phyloP scores from a whole-genome alignment of 2,113 vertebrate species.

The Muscicapa adusta region DNA sequence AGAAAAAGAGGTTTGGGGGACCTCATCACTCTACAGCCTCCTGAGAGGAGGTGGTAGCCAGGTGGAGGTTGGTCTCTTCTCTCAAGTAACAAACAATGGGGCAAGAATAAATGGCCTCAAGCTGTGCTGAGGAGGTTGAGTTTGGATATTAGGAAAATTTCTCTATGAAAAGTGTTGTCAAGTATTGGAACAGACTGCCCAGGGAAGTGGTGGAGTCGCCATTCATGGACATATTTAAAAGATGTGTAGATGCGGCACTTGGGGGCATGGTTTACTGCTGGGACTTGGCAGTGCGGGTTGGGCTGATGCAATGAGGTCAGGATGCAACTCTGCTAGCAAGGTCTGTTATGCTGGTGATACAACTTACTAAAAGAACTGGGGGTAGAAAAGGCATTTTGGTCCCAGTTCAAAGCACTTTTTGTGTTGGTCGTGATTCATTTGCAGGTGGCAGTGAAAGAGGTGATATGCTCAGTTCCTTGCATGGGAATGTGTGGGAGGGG shows the following conservation, averaged over 20 bases:
- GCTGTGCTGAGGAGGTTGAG: neutral
- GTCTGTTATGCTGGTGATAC: neutral
- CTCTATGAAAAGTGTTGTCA: neutral
- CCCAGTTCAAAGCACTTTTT: neutral
- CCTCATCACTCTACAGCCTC: accelerated
- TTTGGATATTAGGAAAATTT: neutral
- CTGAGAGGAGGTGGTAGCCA: neutral
- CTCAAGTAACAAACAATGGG: neutral
- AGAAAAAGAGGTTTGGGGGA: neutral
- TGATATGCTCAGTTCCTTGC: neutral
- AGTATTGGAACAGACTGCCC: neutral
- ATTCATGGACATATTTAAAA: neutral
- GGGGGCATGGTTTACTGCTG: neutral
- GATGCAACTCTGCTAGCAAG: neutral
- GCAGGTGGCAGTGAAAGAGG: accelerated
- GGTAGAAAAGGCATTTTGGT: neutral
- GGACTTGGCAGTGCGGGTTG: neutral
- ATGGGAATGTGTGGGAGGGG: neutral
- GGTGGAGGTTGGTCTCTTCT: neutral
- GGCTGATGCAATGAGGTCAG: neutral
- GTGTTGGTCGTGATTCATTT: accelerated
- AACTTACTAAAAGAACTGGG: neutral
- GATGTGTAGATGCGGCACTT: accelerated
- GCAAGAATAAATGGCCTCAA: neutral
- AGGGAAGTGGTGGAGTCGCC: neutral